Evolutionary conservation across 2,113 vertebrate genomes (phyloP).

Genomic region (Microcebus ravelobensis): DNA sequence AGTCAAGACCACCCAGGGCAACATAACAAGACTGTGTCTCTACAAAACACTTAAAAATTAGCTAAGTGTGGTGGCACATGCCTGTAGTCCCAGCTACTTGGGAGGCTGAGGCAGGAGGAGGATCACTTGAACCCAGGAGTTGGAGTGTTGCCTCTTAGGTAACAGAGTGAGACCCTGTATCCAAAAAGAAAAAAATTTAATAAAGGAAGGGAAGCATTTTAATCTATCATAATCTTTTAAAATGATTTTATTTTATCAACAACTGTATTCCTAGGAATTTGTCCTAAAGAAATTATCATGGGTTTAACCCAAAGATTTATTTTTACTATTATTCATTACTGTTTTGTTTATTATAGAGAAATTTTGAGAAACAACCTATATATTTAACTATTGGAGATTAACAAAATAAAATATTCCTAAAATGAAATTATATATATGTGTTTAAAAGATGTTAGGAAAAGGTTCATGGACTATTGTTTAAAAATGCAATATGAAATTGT

Average conservation of each 20-base stretch:
- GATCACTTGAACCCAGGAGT: too few relatives aligned
- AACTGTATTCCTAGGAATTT: not conserved
- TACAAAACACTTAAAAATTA: too few relatives aligned
- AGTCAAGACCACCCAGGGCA: too few relatives aligned
- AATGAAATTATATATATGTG: not conserved
- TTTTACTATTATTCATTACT: not conserved
- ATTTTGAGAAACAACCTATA: not conserved
- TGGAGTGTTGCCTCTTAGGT: too few relatives aligned
- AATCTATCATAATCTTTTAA: not conserved
- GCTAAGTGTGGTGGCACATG: too few relatives aligned
- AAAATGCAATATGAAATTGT: constrained; percentile 18
- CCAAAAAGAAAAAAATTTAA: too few relatives aligned
- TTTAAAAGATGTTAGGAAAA: not conserved
- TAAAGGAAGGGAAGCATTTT: not conserved
- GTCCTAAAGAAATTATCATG: not conserved
- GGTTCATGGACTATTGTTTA: not conserved
- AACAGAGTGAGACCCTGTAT: too few relatives aligned
- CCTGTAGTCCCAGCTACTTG: too few relatives aligned
- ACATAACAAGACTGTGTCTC: too few relatives aligned
- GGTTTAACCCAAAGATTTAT: not conserved
- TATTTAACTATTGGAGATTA: constrained; percentile 3
- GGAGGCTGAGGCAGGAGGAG: too few relatives aligned
- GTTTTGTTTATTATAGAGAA: not conserved
- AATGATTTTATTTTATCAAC: not conserved
- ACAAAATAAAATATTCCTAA: constrained; percentile 34